Conservation (phyloP, 2,113 vertebrate genomes). For the Butorides virescens region DNA sequence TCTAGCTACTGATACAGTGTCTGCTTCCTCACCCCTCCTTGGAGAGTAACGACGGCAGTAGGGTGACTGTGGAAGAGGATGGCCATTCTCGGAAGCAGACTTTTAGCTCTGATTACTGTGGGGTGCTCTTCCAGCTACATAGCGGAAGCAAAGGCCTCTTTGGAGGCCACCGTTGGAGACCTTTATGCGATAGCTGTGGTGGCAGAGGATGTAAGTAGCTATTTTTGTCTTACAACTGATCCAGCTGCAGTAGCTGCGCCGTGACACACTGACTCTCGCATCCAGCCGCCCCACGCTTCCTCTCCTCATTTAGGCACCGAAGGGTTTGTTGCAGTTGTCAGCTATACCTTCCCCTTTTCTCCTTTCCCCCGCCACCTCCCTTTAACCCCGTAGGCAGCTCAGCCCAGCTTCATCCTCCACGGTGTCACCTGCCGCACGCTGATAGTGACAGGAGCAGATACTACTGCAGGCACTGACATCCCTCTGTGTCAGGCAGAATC, state of each 20-base stretch:
- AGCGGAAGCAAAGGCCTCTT: neutral
- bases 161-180: neutral
- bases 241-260: neutral
- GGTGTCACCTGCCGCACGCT: constrained; percentile 17
- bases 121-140: neutral
- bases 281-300: neutral
- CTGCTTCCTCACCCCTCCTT: neutral
- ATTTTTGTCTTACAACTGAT: constrained; percentile 59
- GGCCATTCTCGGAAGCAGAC: neutral
- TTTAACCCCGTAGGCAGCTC: neutral
- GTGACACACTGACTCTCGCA: neutral
- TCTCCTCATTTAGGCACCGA: neutral
- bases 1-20: neutral
- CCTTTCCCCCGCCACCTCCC: neutral
- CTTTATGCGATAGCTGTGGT: constrained; percentile 4
- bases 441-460: constrained; percentile 47
- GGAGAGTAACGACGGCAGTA: rapidly evolving
- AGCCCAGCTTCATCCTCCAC: neutral
- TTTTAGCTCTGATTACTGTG: neutral
- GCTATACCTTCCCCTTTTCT: neutral
- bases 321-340: neutral
- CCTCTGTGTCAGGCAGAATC: constrained; percentile 12
- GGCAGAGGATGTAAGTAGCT: constrained; percentile 19
- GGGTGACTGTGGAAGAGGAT: neutral
- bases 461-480: constrained; percentile 48